Base-by-base conservation (phyloP, 2,888 invertebrate species). In the Orthosia gothica region DNA sequence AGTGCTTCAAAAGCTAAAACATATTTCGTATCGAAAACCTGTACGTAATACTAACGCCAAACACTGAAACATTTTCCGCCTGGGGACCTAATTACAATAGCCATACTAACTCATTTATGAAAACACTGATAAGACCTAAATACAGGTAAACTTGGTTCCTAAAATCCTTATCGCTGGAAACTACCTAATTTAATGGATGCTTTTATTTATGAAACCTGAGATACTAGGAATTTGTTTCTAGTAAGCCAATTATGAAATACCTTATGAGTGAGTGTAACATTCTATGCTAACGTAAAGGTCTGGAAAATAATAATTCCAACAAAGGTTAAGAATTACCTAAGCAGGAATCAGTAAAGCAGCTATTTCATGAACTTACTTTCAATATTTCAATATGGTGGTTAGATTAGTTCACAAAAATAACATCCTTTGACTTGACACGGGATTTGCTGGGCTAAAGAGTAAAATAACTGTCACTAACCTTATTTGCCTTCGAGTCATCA, bases 401-500 rank as follows among this genome's bases (percentile, higher is more conserved):
- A 26, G 9, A 26, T 26, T 49, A 49, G 18, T 58, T 58, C 7
- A 18, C 26, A 58, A 32, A 58, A 40, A 40, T 9, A 32, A 9
- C 9, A 40, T 40, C 9, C 40, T 18, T 11, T 12, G 23, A 12
- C 18, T 63, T 63, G 16, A 12, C n/a, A 40, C 9, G 11, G 16
- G 16, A 15, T 5, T 62, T 23, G 5, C 52, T 16, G 15, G 40
- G 13, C 12, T 16, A 7, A 64, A 16, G 11, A 20, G 2, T 45
- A 7, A 52, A 26, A 18, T 4, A 45, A 23, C 23, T 20, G 18
- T 18, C 61, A 47, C 89, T 90, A 86, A 97, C 97, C 94, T 97
- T 97, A 85, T 97, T 97, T 13, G 95, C 97, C 81, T 97, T 97
- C n/a, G 96, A 91, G 81, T 97, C 97, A 83, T 97, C 97, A 69